Percentiles rank a stretch among this genome's conserved stretches.
phyloP scores from a whole-genome alignment of 1,140 invertebrate species.

The Lucilia cuprina region DNA sequence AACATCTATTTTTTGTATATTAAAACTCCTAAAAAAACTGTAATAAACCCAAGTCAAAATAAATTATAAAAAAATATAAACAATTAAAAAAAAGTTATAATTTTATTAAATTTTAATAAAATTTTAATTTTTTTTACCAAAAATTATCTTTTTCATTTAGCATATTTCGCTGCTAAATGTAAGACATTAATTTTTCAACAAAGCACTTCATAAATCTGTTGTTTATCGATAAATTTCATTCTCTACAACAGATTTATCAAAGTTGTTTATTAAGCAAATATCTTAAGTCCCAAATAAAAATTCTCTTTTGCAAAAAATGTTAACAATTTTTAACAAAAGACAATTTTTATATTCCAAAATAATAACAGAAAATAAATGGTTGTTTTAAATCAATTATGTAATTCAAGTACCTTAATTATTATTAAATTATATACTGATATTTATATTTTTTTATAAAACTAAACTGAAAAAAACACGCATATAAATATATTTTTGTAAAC shows the following conservation, averaged over 20 bases:
- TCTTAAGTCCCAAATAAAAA: background rate
- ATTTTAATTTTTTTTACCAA: background rate
- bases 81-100: too few species aligned
- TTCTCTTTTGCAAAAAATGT: background rate
- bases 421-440: background rate
- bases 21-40: too few species aligned
- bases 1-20: too few species aligned
- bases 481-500: background rate
- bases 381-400: background rate
- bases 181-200: background rate
- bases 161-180: background rate
- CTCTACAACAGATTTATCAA: background rate
- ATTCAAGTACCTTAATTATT: constrained; percentile 5
- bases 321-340: background rate
- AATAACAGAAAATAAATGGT: background rate
- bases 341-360: background rate
- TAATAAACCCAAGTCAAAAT: too few species aligned
- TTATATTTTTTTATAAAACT: background rate
- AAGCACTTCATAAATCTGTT: background rate
- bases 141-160: background rate
- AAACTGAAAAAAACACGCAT: background rate
- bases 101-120: background rate
- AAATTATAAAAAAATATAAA: too few species aligned
- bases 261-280: background rate
- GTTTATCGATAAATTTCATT: background rate